Percentiles rank a stretch among this genome's conserved stretches.
Conservation (phyloP, 2,888 invertebrate species). For the Agrotis puta region DNA sequence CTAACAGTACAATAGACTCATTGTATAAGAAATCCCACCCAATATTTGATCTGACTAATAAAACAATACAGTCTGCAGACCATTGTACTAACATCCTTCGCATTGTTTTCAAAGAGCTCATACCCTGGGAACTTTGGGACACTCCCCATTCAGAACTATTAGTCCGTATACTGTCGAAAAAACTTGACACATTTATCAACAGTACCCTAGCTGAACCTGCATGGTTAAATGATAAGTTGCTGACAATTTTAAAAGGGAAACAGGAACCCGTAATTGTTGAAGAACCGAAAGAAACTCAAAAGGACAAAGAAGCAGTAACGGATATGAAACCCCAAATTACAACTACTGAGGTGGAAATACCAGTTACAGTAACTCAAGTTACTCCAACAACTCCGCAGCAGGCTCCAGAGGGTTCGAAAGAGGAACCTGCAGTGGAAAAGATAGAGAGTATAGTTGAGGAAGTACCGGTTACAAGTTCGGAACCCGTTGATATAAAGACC, state of each 20-base stretch:
- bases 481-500: slow-evolving; percentile 86
- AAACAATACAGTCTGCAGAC: slow-evolving; percentile 86
- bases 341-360: slow-evolving; percentile 71
- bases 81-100: slow-evolving; percentile 91
- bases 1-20: slow-evolving; percentile 82
- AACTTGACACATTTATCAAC: slow-evolving; percentile 88
- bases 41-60: slow-evolving; percentile 74
- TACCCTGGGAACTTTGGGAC: slow-evolving; percentile 93
- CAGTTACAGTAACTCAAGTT: slow-evolving; percentile 66
- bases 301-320: slow-evolving; percentile 16
- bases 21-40: slow-evolving; percentile 87
- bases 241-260: slow-evolving; percentile 76
- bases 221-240: slow-evolving; percentile 86
- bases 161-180: slow-evolving; percentile 91
- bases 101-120: slow-evolving; percentile 91
- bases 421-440: slow-evolving; percentile 54
- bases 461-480: slow-evolving; percentile 67
- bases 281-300: slow-evolving; percentile 28
- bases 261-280: slow-evolving; percentile 30
- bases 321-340: slow-evolving; percentile 45
- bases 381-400: slow-evolving; percentile 68
- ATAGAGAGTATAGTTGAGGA: slow-evolving; percentile 71
- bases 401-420: slow-evolving; percentile 60
- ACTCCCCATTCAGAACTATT: slow-evolving; percentile 92
- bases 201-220: slow-evolving; percentile 87